Conservation (phyloP, 2,797 vertebrate species). For the Paramormyrops hopkinsi region DNA sequence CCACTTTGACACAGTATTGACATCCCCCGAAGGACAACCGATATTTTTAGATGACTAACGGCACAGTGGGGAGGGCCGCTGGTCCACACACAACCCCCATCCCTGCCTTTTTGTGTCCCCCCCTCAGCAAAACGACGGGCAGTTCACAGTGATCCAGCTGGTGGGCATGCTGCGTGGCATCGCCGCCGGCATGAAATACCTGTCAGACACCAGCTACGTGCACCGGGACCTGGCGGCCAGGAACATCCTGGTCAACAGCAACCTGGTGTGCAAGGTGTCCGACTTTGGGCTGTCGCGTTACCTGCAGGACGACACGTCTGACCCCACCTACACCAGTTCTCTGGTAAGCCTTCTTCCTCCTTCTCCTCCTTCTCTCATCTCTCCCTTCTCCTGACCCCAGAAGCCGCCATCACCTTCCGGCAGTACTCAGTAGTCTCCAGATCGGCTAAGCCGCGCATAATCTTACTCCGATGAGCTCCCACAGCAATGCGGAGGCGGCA, state of each 20-base stretch:
- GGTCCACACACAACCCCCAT: not conserved
- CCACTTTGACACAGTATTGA: not conserved
- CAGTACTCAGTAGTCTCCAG: not conserved
- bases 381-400: not conserved
- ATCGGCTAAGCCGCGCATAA: not conserved
- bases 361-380: not conserved
- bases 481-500: not conserved
- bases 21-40: not conserved
- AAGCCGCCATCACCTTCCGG: not conserved
- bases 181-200: slow-evolving; percentile 94
- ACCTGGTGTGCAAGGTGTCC: slow-evolving; percentile 95
- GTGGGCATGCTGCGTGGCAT: slow-evolving; percentile 97
- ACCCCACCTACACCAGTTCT: slow-evolving; percentile 96
- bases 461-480: not conserved
- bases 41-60: not conserved
- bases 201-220: slow-evolving; percentile 96
- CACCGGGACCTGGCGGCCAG: slow-evolving; percentile 93
- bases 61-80: not conserved
- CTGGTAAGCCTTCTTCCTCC: slow-evolving; percentile 65
- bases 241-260: slow-evolving; percentile 97
- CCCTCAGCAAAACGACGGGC: slow-evolving; percentile 88
- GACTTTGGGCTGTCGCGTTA: slow-evolving; percentile 96
- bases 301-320: slow-evolving; percentile 91
- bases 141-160: slow-evolving; percentile 96
- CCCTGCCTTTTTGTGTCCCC: not conserved